Base-by-base conservation (phyloP, 2,888 invertebrate species). In the Mythimna loreyi region DNA sequence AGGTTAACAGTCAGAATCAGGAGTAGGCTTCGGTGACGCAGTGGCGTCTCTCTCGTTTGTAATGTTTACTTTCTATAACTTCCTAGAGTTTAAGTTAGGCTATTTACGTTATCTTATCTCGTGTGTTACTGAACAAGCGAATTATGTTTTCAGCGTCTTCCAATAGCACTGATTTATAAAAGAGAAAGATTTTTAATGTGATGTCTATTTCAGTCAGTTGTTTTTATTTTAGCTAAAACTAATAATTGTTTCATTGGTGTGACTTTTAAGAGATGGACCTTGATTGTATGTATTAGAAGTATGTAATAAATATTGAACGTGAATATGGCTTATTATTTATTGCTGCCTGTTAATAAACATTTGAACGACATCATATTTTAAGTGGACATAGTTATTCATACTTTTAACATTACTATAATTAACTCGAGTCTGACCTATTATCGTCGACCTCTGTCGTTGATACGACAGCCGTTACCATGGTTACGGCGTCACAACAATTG, bases 221-320 rank as follows among this genome's bases (percentile, higher is more conserved):
- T 91, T 91, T 82, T 90, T 90, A 90, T 86, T 90, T 90, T 90
- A 90, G 85, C 73, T 89, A 82, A 87, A 87, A 86, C 82, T 86
- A 86, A 78, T 87, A 81, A 83, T 87, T 89, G 87, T 93, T 93
- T 92, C 86, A 92, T 92, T 92, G 94, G 92, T 90, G 92, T 94
- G 94, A 93, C 90, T 90, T 91, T 90, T 90, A 86, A 86, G 89
- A 90, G 92, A 92, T 86, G 92, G 93, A 92, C 89, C 87, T 93
- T 92, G 94, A 94, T 87, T 94, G 95, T 95, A 93, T 89, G 91
- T 91, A 89, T 90, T 94, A 93, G 92, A 91, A 93, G 92, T 90
- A 92, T 92, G 89, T 90, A 95, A 94, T 95, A 96, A 96, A 95
- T 91, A 91, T 88, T 93, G 91, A 92, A 90, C 85, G 88, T 90